Evolutionary conservation across 2,113 vertebrate genomes (phyloP).

Genomic region (Oceanodroma tethys): DNA sequence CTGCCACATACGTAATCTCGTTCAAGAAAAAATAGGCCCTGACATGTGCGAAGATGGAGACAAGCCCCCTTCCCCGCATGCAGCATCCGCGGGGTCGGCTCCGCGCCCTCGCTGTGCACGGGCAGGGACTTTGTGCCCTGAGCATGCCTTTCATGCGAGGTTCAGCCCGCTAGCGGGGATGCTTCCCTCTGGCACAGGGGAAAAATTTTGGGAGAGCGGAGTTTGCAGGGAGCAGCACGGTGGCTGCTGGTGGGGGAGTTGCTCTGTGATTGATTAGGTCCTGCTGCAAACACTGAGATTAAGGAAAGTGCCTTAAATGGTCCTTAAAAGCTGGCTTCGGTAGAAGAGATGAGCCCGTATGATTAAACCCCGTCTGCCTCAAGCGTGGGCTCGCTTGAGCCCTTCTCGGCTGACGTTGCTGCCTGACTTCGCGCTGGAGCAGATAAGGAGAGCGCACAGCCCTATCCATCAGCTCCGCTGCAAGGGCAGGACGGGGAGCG

Average conservation of each 20-base stretch:
- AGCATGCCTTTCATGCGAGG: fast-evolving
- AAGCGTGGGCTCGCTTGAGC: not conserved
- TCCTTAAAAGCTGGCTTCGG: not conserved
- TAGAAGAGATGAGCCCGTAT: not conserved
- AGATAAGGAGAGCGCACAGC: not conserved
- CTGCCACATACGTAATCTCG: conserved; percentile 10
- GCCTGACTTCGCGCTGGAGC: not conserved
- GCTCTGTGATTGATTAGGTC: conserved; percentile 11
- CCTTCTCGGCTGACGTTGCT: not conserved
- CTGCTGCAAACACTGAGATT: not conserved
- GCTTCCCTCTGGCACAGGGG: fast-evolving
- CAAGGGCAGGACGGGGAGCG: fast-evolving
- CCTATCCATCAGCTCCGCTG: not conserved
- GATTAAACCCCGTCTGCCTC: not conserved
- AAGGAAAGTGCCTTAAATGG: conserved; percentile 4
- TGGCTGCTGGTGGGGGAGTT: not conserved
- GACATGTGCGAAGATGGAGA: not conserved
- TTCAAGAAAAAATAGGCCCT: not conserved
- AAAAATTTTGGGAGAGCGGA: not conserved
- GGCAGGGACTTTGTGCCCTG: not conserved
- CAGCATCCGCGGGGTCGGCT: fast-evolving
- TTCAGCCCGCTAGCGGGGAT: fast-evolving
- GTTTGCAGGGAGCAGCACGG: not conserved
- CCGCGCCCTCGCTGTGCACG: fast-evolving
- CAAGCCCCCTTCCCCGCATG: not conserved